Evolutionary conservation across 2,888 invertebrate genomes (phyloP).

Genomic region (Apoderus coryli): DNA sequence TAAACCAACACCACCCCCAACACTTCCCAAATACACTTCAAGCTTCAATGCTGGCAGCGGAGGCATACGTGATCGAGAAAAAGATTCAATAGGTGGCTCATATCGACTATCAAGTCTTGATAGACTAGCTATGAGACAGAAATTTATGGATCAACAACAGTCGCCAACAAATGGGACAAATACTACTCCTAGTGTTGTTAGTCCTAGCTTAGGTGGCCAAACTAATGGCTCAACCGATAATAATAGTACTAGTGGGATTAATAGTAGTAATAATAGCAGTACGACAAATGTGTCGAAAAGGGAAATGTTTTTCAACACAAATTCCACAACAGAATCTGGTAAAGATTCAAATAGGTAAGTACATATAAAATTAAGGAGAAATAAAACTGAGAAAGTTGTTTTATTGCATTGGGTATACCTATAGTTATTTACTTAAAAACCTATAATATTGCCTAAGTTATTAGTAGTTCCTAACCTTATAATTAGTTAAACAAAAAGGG

Average conservation of each 20-base stretch:
- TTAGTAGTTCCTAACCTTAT: too few species aligned
- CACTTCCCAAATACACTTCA: conserved; percentile 64
- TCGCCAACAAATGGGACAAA: conserved; percentile 28
- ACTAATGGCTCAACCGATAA: conserved; percentile 29
- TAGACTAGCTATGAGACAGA: conserved; percentile 65
- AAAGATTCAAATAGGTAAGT: too few species aligned
- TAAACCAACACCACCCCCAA: conserved; percentile 61
- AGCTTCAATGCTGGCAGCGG: conserved; percentile 61
- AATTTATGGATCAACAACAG: conserved; percentile 69
- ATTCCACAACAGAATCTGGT: too few species aligned
- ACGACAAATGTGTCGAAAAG: conserved; percentile 59
- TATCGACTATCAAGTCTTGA: conserved; percentile 71
- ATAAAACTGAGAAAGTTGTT: too few species aligned
- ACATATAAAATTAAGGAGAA: too few species aligned
- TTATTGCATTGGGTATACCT: too few species aligned
- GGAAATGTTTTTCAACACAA: conserved; percentile 79
- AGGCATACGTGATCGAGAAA: conserved; percentile 42
- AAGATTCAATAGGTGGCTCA: conserved; percentile 57
- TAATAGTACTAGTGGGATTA: too few species aligned
- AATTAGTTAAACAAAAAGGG: too few species aligned
- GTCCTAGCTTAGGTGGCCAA: too few species aligned
- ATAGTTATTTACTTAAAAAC: too few species aligned
- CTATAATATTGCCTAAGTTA: too few species aligned
- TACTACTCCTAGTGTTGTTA: conserved; percentile 28
- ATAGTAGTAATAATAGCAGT: too few species aligned